Conservation (phyloP, 2,888 invertebrate species). For the Laothoe populi region DNA sequence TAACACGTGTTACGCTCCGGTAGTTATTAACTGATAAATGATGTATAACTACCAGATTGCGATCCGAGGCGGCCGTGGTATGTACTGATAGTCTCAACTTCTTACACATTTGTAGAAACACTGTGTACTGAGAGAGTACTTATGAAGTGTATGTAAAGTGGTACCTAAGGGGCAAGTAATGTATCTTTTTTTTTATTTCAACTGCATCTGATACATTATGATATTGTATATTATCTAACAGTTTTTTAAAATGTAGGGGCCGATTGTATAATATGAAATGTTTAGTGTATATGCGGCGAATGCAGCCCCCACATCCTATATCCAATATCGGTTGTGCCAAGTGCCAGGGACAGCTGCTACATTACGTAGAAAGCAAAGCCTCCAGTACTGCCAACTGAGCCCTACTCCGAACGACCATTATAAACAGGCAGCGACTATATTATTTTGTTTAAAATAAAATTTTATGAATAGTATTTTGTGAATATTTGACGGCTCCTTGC, state of each 20-base stretch:
- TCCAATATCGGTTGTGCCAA: neutral
- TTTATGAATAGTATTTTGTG: slow-evolving; percentile 60
- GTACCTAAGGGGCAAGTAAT: slow-evolving; percentile 54
- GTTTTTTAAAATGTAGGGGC: slow-evolving; percentile 63
- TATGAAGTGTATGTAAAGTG: slow-evolving; percentile 63
- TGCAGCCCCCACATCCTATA: neutral
- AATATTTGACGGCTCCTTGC: slow-evolving; percentile 14
- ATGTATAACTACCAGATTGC: slow-evolving; percentile 2
- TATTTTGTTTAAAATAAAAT: slow-evolving; percentile 81
- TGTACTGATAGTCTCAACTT: slow-evolving; percentile 28
- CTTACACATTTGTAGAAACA: slow-evolving; percentile 50
- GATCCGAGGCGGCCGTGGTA: slow-evolving; percentile 1
- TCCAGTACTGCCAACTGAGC: slow-evolving; percentile 32
- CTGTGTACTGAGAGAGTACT: slow-evolving; percentile 71
- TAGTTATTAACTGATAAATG: slow-evolving; percentile 9
- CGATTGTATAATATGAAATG: slow-evolving; percentile 17
- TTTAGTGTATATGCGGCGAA: slow-evolving; percentile 35
- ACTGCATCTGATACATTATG: slow-evolving; percentile 54
- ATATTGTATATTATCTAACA: slow-evolving; percentile 77
- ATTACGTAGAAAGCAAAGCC: too few species aligned
- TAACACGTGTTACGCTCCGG: slow-evolving; percentile 12
- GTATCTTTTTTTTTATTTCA: slow-evolving; percentile 39
- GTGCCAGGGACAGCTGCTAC: too few species aligned
- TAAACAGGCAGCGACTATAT: slow-evolving; percentile 68
- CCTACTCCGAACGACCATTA: slow-evolving; percentile 54